phyloP scores from a whole-genome alignment of 2,113 vertebrate species.

The Sciurus niger region DNA sequence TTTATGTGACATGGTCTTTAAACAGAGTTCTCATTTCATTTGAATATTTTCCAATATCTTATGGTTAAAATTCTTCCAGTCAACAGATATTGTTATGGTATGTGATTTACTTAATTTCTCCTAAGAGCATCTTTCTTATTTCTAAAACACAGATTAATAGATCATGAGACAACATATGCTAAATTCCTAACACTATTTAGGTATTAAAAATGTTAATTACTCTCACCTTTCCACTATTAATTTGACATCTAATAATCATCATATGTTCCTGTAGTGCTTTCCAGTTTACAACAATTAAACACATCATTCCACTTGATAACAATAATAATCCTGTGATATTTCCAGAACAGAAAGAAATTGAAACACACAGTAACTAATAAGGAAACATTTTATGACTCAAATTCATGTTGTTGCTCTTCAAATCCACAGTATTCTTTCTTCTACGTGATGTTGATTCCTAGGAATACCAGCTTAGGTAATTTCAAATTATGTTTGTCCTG shows the following conservation, averaged over 20 bases:
- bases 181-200: not conserved
- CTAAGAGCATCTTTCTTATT: not conserved
- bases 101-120: not conserved
- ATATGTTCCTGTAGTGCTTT: not conserved
- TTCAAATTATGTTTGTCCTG: constrained; percentile 22
- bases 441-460: not conserved
- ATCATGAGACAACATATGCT: not conserved
- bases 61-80: not conserved
- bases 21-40: not conserved
- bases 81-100: not conserved
- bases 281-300: not conserved
- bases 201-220: not conserved
- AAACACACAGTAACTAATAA: not conserved
- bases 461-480: not conserved
- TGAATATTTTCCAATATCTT: not conserved
- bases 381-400: not conserved
- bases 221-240: not conserved
- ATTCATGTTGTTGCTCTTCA: not conserved
- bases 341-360: not conserved
- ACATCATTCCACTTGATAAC: not conserved
- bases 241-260: not conserved
- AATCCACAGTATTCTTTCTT: not conserved
- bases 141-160: not conserved
- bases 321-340: not conserved
- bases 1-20: not conserved